These are phyloP conservation scores for Drosophila fungiperda DNA, from an alignment of 2,888 invertebrate genomes.

Conservation along the genomic window DNA sequence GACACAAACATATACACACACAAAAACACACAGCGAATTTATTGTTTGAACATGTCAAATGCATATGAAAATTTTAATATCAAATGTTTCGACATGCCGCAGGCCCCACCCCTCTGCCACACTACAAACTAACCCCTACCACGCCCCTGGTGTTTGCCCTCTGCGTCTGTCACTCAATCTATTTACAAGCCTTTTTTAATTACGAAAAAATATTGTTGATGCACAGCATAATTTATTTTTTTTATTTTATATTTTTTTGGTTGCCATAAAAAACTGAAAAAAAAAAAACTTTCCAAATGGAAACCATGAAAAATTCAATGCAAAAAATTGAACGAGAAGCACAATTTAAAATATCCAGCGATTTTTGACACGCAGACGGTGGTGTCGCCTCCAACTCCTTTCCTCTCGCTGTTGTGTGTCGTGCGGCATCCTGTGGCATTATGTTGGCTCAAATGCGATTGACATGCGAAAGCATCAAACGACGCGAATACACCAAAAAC, in stretches of 20 bases:
- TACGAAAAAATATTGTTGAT: constrained; percentile 45
- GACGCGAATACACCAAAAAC: constrained; percentile 20
- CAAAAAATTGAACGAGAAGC: constrained; percentile 23
- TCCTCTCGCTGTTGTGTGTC: background rate
- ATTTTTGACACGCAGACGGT: constrained; percentile 50
- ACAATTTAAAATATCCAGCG: constrained; percentile 71
- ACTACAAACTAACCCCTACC: background rate
- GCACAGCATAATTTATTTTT: constrained; percentile 1
- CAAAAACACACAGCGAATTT: constrained; percentile 9
- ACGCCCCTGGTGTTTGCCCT: background rate
- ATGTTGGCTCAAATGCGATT: constrained; percentile 69
- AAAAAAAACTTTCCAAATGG: background rate
- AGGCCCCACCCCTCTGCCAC: background rate
- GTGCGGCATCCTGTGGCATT: constrained; percentile 57
- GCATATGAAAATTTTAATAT: constrained; percentile 58
- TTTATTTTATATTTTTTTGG: constrained; percentile 13
- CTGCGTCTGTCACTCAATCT: constrained; percentile 38
- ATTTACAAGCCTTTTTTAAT: constrained; percentile 62
- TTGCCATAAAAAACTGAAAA: constrained; percentile 5
- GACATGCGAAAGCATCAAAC: constrained; percentile 54
- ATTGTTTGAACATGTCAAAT: constrained; percentile 55
- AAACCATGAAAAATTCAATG: constrained; percentile 54
- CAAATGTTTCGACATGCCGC: constrained; percentile 33
- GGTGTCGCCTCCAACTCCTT: background rate
- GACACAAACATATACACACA: background rate